These are phyloP conservation scores for Gryllus longicercus DNA, from an alignment of 2,888 invertebrate genomes.

Conservation along the genomic window DNA sequence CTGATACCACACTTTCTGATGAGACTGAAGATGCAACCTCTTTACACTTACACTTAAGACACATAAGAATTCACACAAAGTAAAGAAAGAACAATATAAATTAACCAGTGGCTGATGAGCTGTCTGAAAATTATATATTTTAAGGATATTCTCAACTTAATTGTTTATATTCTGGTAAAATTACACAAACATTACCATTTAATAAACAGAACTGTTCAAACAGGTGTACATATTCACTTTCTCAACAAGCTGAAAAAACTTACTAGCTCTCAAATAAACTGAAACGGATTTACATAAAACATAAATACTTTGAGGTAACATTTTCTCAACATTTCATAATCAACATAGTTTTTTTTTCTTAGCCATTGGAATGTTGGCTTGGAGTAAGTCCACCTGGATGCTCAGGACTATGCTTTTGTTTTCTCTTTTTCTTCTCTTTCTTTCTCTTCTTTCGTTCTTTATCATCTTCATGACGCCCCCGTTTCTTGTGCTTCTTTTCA, in stretches of 20 bases:
- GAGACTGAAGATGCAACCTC: no score
- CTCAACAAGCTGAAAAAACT: background rate
- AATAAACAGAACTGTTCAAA: no score
- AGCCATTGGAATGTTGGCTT: slow-evolving; percentile 54
- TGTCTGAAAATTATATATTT: background rate
- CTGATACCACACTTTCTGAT: no score
- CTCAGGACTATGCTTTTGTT: slow-evolving; percentile 89
- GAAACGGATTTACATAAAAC: background rate
- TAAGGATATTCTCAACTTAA: background rate
- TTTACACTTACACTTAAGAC: no score
- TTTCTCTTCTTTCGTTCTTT: slow-evolving; percentile 90
- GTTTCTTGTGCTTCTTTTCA: slow-evolving; percentile 93
- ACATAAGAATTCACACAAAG: no score
- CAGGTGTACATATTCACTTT: no score
- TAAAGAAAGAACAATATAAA: no score
- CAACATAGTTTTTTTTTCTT: slow-evolving; percentile 19
- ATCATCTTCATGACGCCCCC: slow-evolving; percentile 88
- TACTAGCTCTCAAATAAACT: background rate
- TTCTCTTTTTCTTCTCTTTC: slow-evolving; percentile 94
- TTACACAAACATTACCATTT: background rate
- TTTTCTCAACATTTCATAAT: background rate
- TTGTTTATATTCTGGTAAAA: background rate
- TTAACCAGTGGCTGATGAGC: no score
- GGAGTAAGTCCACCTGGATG: slow-evolving; percentile 67
- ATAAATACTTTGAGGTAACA: slow-evolving; percentile 18